Evolutionary conservation across 2,797 vertebrate genomes (phyloP), one percentile per base, ranked within the genome.

Genomic region (Protonibea diacanthus): DNA sequence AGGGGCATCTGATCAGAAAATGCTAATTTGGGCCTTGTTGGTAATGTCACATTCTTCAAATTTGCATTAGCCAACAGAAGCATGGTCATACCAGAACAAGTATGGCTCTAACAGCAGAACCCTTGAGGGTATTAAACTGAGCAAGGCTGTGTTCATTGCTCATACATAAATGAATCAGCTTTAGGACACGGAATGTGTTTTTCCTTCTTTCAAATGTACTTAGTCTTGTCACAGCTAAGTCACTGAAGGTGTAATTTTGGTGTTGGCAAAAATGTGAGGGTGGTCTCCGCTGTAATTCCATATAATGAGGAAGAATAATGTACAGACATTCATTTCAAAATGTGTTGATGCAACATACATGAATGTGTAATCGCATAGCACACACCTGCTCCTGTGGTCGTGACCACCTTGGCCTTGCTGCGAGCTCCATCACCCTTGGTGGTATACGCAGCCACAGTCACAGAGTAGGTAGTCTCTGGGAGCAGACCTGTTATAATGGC

Each of bases 391-490:
- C 97, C 98, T 1, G 97, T 96, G 15, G 98, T 99, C 20, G 96
- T 95, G 87, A 97, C 96, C 68, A 97, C 91, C 86, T 96, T 97
- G 40, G 97, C 95, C 75, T 97, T 99, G 95, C 98, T 99, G 81
- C 95, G 96, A 63, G 98, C 97, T 65, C 98, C 98, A 11, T 98
- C 97, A 6, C 97, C 98, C 76, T 98, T 98, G 73, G 97, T 97
- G 80, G 97, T 99, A 55, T 99, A 98, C 0, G 98, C 98, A 20
- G 97, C 97, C 0, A 99, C 96, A 0, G 97, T 98, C 76, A 99
- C 81, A 0, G 97, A 99, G 92, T 99, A 99, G 77, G 96, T 97
- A 3, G 97, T 99, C 92, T 99, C 98, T 0, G 98, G 96, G 45
- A 97, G 95, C 75, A 99, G 96, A 68, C 97, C 95, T 5, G 95